phyloP scores from a whole-genome alignment of 2,113 vertebrate species.

The Motacilla alba region DNA sequence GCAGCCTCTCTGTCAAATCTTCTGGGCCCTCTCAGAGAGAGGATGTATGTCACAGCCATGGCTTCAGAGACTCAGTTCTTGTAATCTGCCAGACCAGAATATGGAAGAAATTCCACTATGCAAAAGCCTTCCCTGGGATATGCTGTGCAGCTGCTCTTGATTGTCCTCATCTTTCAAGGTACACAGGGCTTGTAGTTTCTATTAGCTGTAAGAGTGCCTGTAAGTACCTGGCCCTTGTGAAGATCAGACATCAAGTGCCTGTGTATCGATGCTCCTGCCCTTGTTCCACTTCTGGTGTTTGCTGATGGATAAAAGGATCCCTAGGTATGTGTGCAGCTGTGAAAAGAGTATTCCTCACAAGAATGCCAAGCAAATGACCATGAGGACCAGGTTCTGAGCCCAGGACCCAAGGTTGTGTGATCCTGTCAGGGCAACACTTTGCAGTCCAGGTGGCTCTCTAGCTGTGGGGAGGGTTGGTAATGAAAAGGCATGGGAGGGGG shows the following conservation, averaged over 20 bases:
- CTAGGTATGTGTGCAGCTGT: neutral
- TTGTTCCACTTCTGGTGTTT: neutral
- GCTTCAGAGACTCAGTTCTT: neutral
- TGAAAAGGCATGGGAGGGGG: neutral
- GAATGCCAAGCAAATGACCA: neutral
- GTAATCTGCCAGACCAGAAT: neutral
- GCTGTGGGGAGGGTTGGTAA: neutral
- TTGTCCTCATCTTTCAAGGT: neutral
- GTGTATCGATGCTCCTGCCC: neutral
- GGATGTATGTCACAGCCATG: fast-evolving
- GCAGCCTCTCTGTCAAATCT: neutral
- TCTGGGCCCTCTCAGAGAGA: neutral
- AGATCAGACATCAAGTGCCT: neutral
- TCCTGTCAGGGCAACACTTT: neutral
- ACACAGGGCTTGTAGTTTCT: neutral
- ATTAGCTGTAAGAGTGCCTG: neutral
- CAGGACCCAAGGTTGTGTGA: neutral
- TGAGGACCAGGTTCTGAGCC: neutral
- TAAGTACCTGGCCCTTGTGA: neutral
- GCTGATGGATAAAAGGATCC: neutral
- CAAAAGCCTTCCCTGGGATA: neutral
- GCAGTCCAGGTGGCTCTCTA: neutral
- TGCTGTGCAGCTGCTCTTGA: neutral
- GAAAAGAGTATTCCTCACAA: neutral
- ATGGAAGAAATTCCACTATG: neutral